These are phyloP conservation scores for Ispidina picta DNA, from an alignment of 2,797 vertebrate species.

Conservation along the genomic window DNA sequence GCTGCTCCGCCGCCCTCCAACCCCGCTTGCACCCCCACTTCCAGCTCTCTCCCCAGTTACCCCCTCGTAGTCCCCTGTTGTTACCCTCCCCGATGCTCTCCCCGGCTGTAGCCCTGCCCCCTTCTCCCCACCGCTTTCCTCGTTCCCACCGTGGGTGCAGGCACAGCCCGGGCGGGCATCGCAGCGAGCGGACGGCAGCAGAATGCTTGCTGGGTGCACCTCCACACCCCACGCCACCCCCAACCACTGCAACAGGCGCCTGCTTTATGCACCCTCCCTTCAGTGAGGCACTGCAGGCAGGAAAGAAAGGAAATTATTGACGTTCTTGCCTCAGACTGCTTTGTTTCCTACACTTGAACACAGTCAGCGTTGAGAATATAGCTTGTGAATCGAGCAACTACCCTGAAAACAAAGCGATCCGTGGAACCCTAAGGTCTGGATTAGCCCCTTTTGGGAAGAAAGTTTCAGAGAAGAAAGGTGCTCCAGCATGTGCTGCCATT, in stretches of 20 bases:
- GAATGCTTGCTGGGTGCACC: accelerated
- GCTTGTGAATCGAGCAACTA: background rate
- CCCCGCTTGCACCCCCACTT: no score
- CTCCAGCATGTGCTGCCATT: accelerated
- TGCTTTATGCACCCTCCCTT: background rate
- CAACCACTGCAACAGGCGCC: background rate
- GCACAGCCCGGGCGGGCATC: no score
- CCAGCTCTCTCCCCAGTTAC: accelerated
- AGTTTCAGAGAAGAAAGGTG: background rate
- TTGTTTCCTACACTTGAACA: background rate
- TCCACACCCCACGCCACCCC: background rate
- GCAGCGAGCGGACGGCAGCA: background rate
- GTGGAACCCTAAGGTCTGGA: accelerated
- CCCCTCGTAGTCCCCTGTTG: no score
- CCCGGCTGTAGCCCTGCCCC: accelerated
- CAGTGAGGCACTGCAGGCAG: accelerated
- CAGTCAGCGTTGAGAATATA: accelerated
- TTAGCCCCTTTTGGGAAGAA: background rate
- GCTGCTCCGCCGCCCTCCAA: no score
- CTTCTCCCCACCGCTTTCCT: background rate
- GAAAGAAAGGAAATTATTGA: background rate
- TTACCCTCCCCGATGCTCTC: no score
- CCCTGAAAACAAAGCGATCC: accelerated
- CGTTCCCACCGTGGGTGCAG: background rate
- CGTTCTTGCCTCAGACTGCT: background rate